Evolutionary conservation across 1,140 invertebrate genomes (phyloP), one percentile per base, ranked within the genome.

Genomic region (Ruditapes philippinarum): DNA sequence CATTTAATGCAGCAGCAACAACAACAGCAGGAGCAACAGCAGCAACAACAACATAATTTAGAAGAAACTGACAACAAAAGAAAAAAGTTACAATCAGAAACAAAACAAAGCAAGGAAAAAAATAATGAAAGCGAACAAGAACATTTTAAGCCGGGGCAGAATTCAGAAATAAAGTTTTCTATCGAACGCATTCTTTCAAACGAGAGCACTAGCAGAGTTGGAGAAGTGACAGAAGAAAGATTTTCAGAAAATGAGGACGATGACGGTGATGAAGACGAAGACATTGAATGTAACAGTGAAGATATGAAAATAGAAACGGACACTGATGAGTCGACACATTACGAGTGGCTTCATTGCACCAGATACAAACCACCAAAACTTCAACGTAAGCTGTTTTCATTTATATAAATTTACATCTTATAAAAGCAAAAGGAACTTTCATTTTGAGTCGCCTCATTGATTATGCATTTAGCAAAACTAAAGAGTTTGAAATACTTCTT

Each of bases 341-440:
- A 92, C 62, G 91, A 93, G 17, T 98, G 97, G 97, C 94, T 98
- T 40, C 97, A 97, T 80, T 98, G 97, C 91, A 98, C 97, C 0
- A 95, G 97, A 87, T 98, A 98, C 92, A 97, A 97, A 90, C 97
- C 97, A 7, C 97, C 97, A 4, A 97, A 97, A 92, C 92, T 98
- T 82, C 97, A 97, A 92, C 96, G 97, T 97, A 96, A 97, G 97
- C 96, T 36, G 11, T 45, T 87, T 22, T 73, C 3, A 11, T n/a
- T n/a, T n/a, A n/a, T n/a, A n/a, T n/a, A n/a, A n/a, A n/a, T n/a
- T n/a, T n/a, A n/a, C n/a, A n/a, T n/a, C n/a, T n/a, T n/a, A n/a
- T n/a, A n/a, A n/a, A n/a, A n/a, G n/a, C n/a, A n/a, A n/a, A n/a
- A n/a, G n/a, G n/a, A n/a, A n/a, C n/a, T n/a, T n/a, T n/a, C n/a